A percentile compares a stretch with the other conserved stretches of the same genome.
phyloP scores from a whole-genome alignment of 2,113 vertebrate species.

The Numida meleagris region DNA sequence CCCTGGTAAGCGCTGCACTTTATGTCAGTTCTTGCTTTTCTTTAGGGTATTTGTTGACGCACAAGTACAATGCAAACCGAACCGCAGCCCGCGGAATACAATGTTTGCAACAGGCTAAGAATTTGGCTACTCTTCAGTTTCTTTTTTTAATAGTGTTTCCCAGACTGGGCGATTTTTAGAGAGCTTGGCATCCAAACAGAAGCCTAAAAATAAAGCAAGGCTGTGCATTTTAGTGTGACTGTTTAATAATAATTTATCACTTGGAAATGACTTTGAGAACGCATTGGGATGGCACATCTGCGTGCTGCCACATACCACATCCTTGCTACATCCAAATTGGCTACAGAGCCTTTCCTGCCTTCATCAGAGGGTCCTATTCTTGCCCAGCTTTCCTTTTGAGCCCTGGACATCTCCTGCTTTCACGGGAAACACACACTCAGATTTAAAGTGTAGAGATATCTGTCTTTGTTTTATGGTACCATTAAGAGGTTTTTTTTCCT shows the following conservation, averaged over 20 bases:
- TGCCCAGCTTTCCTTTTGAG: not conserved
- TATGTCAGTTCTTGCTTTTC: not conserved
- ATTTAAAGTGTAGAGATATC: not conserved
- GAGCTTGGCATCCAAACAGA: not conserved
- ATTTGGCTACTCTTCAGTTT: conserved; percentile 34
- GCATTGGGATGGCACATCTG: not conserved
- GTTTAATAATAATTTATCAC: not conserved
- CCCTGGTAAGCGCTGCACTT: conserved; percentile 1
- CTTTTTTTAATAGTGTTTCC: not conserved
- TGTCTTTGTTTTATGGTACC: not conserved
- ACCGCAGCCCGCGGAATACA: not conserved
- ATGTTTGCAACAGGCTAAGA: conserved; percentile 6
- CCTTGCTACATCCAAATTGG: not conserved
- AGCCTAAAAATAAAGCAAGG: conserved; percentile 33
- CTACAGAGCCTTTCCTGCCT: not conserved
- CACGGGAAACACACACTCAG: rapidly evolving
- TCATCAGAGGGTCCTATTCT: not conserved
- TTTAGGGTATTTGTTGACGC: not conserved
- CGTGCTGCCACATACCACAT: not conserved
- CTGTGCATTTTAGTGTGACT: not conserved
- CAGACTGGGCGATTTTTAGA: not conserved
- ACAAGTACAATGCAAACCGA: not conserved
- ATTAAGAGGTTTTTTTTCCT: not conserved
- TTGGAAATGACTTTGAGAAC: not conserved
- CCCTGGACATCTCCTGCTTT: not conserved